phyloP scores from a whole-genome alignment of 2,113 vertebrate genomes.

The Oryzias celebensis region DNA sequence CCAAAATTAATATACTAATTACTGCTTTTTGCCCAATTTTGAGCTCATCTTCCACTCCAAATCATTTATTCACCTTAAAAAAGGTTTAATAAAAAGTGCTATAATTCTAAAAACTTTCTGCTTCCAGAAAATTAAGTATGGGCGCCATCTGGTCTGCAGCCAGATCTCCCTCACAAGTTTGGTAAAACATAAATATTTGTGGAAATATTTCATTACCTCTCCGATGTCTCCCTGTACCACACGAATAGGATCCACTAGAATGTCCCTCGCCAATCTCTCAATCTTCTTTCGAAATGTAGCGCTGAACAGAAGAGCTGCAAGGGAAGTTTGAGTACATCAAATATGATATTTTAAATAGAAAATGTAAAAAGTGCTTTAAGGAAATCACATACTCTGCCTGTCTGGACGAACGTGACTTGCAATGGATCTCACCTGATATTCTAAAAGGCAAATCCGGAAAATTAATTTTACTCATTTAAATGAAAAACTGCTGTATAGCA shows the following conservation, averaged over 20 bases:
- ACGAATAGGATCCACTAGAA: slow-evolving; percentile 93
- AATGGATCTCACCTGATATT: slow-evolving; percentile 95
- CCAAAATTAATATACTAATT: no score
- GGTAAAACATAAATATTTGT: not conserved
- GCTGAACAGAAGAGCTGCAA: slow-evolving; percentile 92
- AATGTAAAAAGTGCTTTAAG: not conserved
- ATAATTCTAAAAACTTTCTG: no score
- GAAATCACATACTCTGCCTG: slow-evolving; percentile 89
- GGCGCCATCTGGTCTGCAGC: no score
- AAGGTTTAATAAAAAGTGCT: no score
- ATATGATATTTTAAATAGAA: not conserved
- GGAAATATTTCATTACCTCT: slow-evolving; percentile 77
- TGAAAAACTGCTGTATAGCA: not conserved
- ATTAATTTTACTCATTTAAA: not conserved
- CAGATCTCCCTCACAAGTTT: not conserved
- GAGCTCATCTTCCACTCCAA: no score
- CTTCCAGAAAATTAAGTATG: no score
- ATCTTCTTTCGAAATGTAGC: slow-evolving; percentile 99
- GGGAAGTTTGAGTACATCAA: slow-evolving; percentile 1
- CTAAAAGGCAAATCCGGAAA: slow-evolving; percentile 66
- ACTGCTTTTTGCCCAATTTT: no score
- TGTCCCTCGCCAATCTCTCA: slow-evolving; percentile 93
- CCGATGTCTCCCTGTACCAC: slow-evolving; percentile 98
- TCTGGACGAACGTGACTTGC: slow-evolving; percentile 96
- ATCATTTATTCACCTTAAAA: no score